Evolutionary conservation across 2,113 vertebrate genomes (phyloP), one percentile per base, ranked within the genome.

Genomic region (Lepisosteus osseus): DNA sequence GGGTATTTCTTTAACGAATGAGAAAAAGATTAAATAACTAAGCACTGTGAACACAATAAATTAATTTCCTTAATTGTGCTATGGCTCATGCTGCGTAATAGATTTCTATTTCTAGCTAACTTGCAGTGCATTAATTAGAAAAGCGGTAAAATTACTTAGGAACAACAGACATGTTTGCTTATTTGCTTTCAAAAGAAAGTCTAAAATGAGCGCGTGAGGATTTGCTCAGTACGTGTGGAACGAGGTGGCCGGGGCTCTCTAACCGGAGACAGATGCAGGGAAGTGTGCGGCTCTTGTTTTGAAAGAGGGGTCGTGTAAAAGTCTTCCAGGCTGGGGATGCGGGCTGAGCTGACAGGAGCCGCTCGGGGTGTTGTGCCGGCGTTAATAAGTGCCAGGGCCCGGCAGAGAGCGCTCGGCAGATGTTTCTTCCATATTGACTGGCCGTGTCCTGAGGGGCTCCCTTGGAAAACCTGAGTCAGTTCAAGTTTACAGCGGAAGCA

Each of bases 401-500:
- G 1, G 0, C 71, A 75, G 70, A 72, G 17, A 3, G 12, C 44
- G 57, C 56, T 78, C 61, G 75, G 64, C 76, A 76, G 71, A 78
- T 40, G 0, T 69, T 71, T 76, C 74, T 77, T 76, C n/a, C 79
- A 78, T 80, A 76, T 79, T 61, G 72, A 75, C 47, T 72, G 72
- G 65, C 71, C 41, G 0, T 42, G 69, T 79, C 82, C 72, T 63
- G 51, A 57, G 79, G 72, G 79, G 65, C 59, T 70, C 42, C 8
- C 74, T 71, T 83, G 79, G 82, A 83, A 88, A 80, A 79, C 76
- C 77, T 66, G 72, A 81, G 43, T 80, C 76, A 74, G 75, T 76
- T 76, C 61, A 70, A 81, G 67, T 79, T 81, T 77, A 75, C 77
- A 78, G 72, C 67, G 77, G 72, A 75, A 80, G 70, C 51, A 54